These are phyloP conservation scores for Teleiodes luculella DNA, from an alignment of 2,888 invertebrate genomes.

Conservation along the genomic window DNA sequence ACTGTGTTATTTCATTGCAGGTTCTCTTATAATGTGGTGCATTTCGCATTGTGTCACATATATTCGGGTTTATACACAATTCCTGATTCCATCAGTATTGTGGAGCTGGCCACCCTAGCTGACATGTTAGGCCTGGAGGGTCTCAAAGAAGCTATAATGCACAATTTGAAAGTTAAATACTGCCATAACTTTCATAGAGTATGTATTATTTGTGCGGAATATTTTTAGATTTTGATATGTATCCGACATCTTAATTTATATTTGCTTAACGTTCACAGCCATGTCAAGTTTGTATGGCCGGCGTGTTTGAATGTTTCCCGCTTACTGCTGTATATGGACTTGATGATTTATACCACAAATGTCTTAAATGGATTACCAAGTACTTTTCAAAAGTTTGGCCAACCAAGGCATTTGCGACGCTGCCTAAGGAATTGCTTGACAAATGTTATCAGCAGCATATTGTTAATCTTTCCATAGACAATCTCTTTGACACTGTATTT, in stretches of 20 bases:
- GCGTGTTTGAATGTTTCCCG: conserved; percentile 92
- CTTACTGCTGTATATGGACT: conserved; percentile 91
- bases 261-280: conserved; percentile 78
- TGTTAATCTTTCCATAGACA: conserved; percentile 87
- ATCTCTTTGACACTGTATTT: conserved; percentile 88
- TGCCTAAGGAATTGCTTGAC: conserved; percentile 89
- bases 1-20: conserved; percentile 59
- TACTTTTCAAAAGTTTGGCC: conserved; percentile 94
- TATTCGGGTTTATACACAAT: conserved; percentile 95
- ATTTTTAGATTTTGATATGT: neutral
- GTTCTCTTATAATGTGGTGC: conserved; percentile 90
- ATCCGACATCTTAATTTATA: neutral
- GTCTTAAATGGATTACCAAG: conserved; percentile 91
- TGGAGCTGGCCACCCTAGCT: conserved; percentile 91
- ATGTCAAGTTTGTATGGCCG: conserved; percentile 91
- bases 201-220: conserved; percentile 26
- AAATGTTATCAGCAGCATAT: conserved; percentile 91
- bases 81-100: conserved; percentile 90
- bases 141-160: conserved; percentile 93
- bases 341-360: conserved; percentile 91
- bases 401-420: conserved; percentile 90
- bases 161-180: conserved; percentile 91
- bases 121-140: conserved; percentile 95
- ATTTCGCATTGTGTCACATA: conserved; percentile 95
- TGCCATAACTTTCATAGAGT: conserved; percentile 97